A percentile compares a stretch with the other conserved stretches of the same genome.
phyloP scores from a whole-genome alignment of 2,797 vertebrate genomes.

The Botia almorhae region DNA sequence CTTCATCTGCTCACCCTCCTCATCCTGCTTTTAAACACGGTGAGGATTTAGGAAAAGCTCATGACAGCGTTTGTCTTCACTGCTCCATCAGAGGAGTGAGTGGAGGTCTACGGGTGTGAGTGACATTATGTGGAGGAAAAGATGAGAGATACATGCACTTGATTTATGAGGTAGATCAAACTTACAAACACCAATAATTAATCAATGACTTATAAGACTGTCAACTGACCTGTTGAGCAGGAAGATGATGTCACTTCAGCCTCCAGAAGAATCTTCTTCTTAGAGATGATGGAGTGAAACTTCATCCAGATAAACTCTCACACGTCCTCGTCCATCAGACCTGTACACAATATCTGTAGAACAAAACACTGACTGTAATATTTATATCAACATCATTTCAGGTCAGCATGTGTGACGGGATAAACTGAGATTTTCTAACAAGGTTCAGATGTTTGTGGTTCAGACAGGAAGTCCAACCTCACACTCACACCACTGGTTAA shows the following conservation, averaged over 20 bases:
- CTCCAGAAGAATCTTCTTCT: slow-evolving; percentile 97
- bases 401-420: no score
- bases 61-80: slow-evolving; percentile 38
- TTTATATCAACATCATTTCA: background rate
- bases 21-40: slow-evolving; percentile 35
- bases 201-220: background rate
- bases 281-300: slow-evolving; percentile 95
- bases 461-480: no score
- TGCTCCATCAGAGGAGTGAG: slow-evolving; percentile 20
- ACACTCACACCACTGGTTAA: no score
- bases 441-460: no score
- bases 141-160: background rate
- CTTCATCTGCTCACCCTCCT: slow-evolving; percentile 33
- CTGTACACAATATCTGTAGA: slow-evolving; percentile 91
- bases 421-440: no score
- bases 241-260: slow-evolving; percentile 94
- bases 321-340: slow-evolving; percentile 98
- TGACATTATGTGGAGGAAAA: slow-evolving; percentile 6
- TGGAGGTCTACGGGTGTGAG: background rate
- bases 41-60: slow-evolving; percentile 38
- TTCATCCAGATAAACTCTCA: slow-evolving; percentile 99
- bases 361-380: background rate
- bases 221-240: slow-evolving; percentile 87
- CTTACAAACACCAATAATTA: background rate
- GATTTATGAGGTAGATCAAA: background rate